Base-by-base conservation (phyloP, 2,888 invertebrate species). In the Epiblema foenella region DNA sequence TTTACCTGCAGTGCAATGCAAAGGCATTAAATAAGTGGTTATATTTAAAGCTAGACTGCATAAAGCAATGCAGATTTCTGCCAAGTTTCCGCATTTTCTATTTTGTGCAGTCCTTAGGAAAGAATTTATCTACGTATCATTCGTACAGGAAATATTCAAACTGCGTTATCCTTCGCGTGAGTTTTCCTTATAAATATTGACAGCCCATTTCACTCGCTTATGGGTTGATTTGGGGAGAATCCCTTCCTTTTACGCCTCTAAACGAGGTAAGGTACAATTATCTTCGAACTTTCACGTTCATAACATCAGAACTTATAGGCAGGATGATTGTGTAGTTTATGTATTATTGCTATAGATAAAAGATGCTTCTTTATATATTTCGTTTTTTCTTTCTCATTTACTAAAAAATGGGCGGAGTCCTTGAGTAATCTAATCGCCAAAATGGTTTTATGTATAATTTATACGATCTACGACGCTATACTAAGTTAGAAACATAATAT, bases 151-250 rank as follows among this genome's bases (percentile, higher is more conserved):
- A 59, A 62, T 9, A 51, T 51, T 51, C 17, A 8, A 29, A 2
- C 42, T 24, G 17, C n/a, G 49, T 29, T 12, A 18, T 51, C 33
- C 33, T 33, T 29, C 33, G 8, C 33, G 33, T 51, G 33, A 62
- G 33, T 62, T 62, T 62, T 33, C 62, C 62, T 51, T 46, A 60
- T 60, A 46, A 29, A 60, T 60, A 46, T 51, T 60, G 24, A 60
- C 62, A 29, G 12, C 29, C 49, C 49, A 51, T 49, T 62, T 62
- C 49, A 51, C 33, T 20, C 42, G n/a, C 17, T 62, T 51, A 17
- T 49, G 60, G 49, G 33, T 51, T 33, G 49, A 29, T 49, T 62
- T 62, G 49, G 17, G 49, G 49, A 51, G 51, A 62, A 62, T 62
- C 62, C 49, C 17, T 33, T 62, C 33, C 62, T n/a, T 46, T n/a